A percentile compares a stretch with the other conserved stretches of the same genome.
phyloP scores from a whole-genome alignment of 2,888 invertebrate genomes.

The Ypsolopha sequella region DNA sequence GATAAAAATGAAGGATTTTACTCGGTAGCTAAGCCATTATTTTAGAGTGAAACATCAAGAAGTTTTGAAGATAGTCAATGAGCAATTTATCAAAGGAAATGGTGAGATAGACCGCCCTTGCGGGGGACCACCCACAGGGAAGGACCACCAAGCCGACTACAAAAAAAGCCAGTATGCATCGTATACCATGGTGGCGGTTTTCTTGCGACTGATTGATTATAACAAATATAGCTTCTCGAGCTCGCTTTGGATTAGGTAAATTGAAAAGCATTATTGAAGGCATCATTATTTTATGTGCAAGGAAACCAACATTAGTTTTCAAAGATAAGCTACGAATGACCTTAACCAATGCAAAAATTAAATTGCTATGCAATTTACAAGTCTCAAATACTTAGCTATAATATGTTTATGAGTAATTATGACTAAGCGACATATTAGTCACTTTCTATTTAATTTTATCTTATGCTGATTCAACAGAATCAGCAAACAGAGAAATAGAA shows the following conservation, averaged over 20 bases:
- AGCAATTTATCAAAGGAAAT: constrained; percentile 8
- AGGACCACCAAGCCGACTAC: constrained; percentile 31
- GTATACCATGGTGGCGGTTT: constrained; percentile 25
- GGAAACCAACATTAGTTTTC: not conserved
- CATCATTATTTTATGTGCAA: no score
- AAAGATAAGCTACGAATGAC: no score
- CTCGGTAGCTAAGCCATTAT: not conserved
- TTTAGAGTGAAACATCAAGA: not conserved
- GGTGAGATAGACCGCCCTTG: constrained; percentile 13
- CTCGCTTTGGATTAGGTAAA: not conserved
- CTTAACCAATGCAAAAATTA: no score
- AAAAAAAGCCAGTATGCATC: constrained; percentile 19
- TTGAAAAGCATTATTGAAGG: not conserved
- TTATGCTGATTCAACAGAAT: no score
- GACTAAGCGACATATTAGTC: no score
- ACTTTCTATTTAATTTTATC: no score
- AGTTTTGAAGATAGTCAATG: not conserved
- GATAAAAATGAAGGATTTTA: constrained; percentile 1
- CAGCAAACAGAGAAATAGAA: no score
- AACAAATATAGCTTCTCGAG: constrained; percentile 2
- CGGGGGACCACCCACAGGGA: constrained; percentile 40
- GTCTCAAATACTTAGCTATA: no score
- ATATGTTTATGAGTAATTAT: no score
- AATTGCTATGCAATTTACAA: no score
- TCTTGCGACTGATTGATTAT: constrained; percentile 22